Percentiles rank a stretch among this genome's conserved stretches.
These are phyloP conservation scores for Varanus komodoensis DNA, from an alignment of 2,113 vertebrate species.

Conservation along the genomic window DNA sequence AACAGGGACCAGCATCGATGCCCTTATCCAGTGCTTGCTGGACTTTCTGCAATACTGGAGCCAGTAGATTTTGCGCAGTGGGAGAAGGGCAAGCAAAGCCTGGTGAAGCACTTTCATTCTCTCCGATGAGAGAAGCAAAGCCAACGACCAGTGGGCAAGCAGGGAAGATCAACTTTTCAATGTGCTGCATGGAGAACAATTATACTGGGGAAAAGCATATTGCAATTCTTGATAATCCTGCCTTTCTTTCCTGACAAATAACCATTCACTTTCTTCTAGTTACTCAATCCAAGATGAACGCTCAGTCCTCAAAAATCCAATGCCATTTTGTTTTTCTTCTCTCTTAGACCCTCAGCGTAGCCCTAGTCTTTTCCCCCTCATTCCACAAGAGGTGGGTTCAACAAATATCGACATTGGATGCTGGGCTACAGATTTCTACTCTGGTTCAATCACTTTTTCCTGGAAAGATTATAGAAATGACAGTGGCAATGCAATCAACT, in stretches of 20 bases:
- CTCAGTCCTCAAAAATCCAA: background rate
- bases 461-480: slow-evolving; percentile 59
- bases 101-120: too few relatives aligned
- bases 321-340: slow-evolving; percentile 9
- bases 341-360: background rate
- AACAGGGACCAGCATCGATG: too few relatives aligned
- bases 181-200: too few relatives aligned
- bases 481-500: accelerated
- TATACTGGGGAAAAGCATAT: background rate
- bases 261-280: background rate
- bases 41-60: too few relatives aligned
- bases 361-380: slow-evolving; percentile 75
- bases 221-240: background rate
- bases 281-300: background rate
- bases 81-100: too few relatives aligned
- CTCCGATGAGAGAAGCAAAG: too few relatives aligned
- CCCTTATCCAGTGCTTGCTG: too few relatives aligned
- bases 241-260: background rate
- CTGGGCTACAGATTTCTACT: slow-evolving; percentile 76
- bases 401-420: slow-evolving; percentile 72
- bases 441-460: slow-evolving; percentile 63
- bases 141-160: too few relatives aligned
- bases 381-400: background rate
- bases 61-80: too few relatives aligned
- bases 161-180: too few relatives aligned